A percentile compares a stretch with the other conserved stretches of the same genome.
phyloP scores from a whole-genome alignment of 2,888 invertebrate genomes.

The Tetropium fuscum region DNA sequence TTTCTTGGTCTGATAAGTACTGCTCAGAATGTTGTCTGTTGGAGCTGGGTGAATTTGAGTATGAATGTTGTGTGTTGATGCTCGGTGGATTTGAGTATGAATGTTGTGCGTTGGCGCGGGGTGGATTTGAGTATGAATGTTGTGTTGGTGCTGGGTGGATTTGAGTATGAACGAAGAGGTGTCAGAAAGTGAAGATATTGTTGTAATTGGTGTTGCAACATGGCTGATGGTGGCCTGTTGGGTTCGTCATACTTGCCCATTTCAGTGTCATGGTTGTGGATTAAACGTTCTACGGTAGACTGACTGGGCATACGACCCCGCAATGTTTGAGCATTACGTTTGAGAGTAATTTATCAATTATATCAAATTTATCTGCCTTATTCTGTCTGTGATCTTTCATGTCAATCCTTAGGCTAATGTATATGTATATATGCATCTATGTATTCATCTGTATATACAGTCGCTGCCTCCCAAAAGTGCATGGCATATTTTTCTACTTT shows the following conservation, averaged over 20 bases:
- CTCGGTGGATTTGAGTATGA: no score
- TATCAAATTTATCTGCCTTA: slow-evolving; percentile 19
- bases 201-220: slow-evolving; percentile 16
- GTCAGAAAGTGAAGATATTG: slow-evolving; percentile 6
- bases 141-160: no score
- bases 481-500: no score
- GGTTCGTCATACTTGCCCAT: slow-evolving; percentile 22
- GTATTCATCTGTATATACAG: no score
- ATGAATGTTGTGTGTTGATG: slow-evolving; percentile 3
- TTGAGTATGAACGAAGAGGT: not conserved
- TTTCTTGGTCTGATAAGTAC: no score
- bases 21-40: no score
- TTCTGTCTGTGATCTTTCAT: slow-evolving; percentile 23
- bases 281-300: slow-evolving; percentile 18
- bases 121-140: slow-evolving; percentile 14
- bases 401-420: slow-evolving; percentile 23
- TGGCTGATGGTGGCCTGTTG: slow-evolving; percentile 19
- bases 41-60: slow-evolving; percentile 1
- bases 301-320: slow-evolving; percentile 22
- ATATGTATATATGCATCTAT: no score
- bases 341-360: slow-evolving; percentile 17
- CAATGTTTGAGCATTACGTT: slow-evolving; percentile 21
- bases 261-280: slow-evolving; percentile 17
- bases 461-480: no score
- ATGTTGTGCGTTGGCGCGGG: no score